Percentiles rank a stretch among this genome's conserved stretches.
Conservation (phyloP, 2,113 vertebrate species). For the Thermophis baileyi region DNA sequence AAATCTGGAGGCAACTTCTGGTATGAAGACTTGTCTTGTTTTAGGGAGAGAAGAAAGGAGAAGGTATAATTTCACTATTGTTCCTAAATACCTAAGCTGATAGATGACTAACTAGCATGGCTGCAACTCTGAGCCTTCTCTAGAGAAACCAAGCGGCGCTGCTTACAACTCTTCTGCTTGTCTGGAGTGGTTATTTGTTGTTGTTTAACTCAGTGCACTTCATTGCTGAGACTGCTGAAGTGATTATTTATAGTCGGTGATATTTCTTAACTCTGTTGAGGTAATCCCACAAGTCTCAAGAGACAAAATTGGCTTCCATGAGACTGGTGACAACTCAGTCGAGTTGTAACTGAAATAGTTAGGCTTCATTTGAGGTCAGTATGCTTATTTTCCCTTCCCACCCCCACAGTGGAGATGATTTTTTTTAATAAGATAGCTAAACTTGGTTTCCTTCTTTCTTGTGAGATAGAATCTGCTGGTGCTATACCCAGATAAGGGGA, state of each 20-base stretch:
- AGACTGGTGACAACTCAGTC: neutral
- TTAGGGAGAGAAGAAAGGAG: neutral
- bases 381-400: neutral
- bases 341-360: neutral
- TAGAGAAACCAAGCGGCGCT: neutral
- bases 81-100: neutral
- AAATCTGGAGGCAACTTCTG: no score
- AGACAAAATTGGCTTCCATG: conserved; percentile 8
- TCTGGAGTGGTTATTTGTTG: neutral
- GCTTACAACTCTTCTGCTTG: neutral
- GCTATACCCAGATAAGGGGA: neutral
- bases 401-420: neutral
- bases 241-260: neutral
- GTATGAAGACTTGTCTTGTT: neutral
- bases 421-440: neutral
- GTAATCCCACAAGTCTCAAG: neutral
- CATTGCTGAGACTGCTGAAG: neutral
- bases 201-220: neutral
- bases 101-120: neutral
- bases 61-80: neutral
- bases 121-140: neutral
- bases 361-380: neutral
- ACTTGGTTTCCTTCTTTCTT: neutral
- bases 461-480: neutral
- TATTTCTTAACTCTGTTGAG: neutral